phyloP scores from a whole-genome alignment of 2,888 invertebrate species.

The Rhingia campestris region DNA sequence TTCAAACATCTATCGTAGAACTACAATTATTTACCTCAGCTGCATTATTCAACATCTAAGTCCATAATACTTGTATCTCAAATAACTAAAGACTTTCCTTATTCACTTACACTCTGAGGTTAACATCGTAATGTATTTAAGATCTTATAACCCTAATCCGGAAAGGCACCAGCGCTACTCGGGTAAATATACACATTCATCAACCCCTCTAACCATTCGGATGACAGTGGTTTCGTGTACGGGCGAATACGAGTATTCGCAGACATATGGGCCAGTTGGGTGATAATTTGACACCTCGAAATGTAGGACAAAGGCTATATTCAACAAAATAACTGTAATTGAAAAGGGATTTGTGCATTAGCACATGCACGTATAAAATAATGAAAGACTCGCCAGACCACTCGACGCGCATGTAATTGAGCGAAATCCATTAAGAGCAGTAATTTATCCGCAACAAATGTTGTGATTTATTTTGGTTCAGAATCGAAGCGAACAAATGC shows the following conservation, averaged over 20 bases:
- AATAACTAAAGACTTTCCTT: too few species aligned
- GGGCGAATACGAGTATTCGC: constrained; percentile 28
- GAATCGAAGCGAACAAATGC: constrained; percentile 7
- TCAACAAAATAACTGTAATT: constrained; percentile 68
- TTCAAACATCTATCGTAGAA: too few species aligned
- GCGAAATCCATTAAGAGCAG: constrained; percentile 48
- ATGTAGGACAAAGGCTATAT: constrained; percentile 56
- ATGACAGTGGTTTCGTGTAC: constrained; percentile 6
- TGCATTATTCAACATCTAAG: too few species aligned
- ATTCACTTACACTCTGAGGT: too few species aligned
- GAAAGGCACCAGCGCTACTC: neutral
- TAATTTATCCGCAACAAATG: constrained; percentile 60
- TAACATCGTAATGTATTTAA: neutral
- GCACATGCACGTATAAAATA: constrained; percentile 44
- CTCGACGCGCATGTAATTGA: constrained; percentile 56
- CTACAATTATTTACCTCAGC: too few species aligned
- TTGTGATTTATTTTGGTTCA: constrained; percentile 57
- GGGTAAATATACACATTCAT: neutral
- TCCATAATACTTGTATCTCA: too few species aligned
- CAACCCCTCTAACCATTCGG: constrained; percentile 38
- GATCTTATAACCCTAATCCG: constrained; percentile 42
- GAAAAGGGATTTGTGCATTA: constrained; percentile 70
- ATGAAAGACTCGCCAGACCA: constrained; percentile 35
- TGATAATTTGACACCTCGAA: constrained; percentile 74
- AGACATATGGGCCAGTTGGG: constrained; percentile 66